A percentile compares a stretch with the other conserved stretches of the same genome.
Evolutionary conservation across 2,113 vertebrate genomes (phyloP).

Genomic region (Cairina moschata): DNA sequence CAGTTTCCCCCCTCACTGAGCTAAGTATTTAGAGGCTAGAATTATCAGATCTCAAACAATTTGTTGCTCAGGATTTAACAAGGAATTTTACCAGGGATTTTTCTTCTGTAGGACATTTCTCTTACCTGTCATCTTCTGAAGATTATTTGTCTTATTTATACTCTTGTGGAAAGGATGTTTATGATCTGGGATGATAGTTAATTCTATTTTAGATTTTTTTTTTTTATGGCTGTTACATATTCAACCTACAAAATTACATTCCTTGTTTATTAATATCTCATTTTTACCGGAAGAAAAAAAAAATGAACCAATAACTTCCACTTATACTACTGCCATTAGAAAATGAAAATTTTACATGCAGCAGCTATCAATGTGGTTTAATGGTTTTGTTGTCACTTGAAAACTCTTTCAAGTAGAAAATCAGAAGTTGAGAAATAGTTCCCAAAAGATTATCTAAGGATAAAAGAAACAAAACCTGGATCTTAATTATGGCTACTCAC

Average conservation of each 20-base stretch:
- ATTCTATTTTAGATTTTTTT: not conserved
- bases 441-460: not conserved
- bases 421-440: not conserved
- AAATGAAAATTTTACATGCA: not conserved
- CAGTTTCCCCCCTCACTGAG: not conserved
- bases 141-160: not conserved
- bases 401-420: not conserved
- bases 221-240: not conserved
- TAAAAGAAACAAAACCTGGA: not conserved
- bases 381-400: not conserved
- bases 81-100: not conserved
- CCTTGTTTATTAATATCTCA: not conserved
- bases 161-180: not conserved
- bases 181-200: not conserved
- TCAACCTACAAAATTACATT: not conserved
- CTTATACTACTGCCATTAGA: not conserved
- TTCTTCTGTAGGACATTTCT: not conserved
- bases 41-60: not conserved
- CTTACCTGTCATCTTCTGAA: not conserved
- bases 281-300: not conserved
- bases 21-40: not conserved
- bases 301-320: not conserved
- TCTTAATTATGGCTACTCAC: not conserved
- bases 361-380: not conserved
- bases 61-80: not conserved